These are phyloP conservation scores for Drosophila formosana DNA, from an alignment of 2,888 invertebrate genomes.

Conservation along the genomic window DNA sequence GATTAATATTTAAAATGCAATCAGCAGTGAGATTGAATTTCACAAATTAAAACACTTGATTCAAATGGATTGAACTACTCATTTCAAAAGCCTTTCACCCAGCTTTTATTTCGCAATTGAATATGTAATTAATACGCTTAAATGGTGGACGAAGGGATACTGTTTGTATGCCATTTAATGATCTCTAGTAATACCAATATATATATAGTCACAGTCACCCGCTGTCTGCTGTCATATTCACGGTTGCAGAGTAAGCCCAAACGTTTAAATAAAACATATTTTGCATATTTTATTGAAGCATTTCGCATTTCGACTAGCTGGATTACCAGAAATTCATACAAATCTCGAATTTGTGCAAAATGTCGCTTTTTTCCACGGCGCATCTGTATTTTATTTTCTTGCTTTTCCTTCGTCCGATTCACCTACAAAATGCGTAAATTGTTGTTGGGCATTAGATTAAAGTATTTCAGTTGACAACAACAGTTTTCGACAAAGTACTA, in stretches of 20 bases:
- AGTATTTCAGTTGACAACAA: slow-evolving; percentile 36
- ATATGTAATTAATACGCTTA: background rate
- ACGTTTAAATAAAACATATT: slow-evolving; percentile 6
- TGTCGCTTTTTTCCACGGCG: background rate
- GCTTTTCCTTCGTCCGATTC: slow-evolving; percentile 1
- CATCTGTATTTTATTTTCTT: background rate
- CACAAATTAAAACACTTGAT: background rate
- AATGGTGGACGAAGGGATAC: background rate
- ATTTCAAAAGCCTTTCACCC: background rate
- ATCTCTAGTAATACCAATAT: too few species aligned
- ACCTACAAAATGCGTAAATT: slow-evolving; percentile 31
- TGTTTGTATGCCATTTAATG: background rate
- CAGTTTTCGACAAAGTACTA: slow-evolving; percentile 2
- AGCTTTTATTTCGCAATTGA: background rate
- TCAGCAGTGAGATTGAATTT: background rate
- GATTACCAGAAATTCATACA: slow-evolving; percentile 14
- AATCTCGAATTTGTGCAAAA: slow-evolving; percentile 9
- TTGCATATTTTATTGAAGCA: slow-evolving; percentile 2
- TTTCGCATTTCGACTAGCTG: slow-evolving; percentile 9
- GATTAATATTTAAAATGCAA: background rate
- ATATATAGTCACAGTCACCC: background rate
- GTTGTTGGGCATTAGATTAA: slow-evolving; percentile 37
- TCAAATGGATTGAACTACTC: background rate
- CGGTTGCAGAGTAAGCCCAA: slow-evolving; percentile 1
- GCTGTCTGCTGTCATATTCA: background rate